A percentile compares a stretch with the other conserved stretches of the same genome.
These are phyloP conservation scores for Latheticus oryzae DNA, from an alignment of 2,888 invertebrate species.

Conservation along the genomic window DNA sequence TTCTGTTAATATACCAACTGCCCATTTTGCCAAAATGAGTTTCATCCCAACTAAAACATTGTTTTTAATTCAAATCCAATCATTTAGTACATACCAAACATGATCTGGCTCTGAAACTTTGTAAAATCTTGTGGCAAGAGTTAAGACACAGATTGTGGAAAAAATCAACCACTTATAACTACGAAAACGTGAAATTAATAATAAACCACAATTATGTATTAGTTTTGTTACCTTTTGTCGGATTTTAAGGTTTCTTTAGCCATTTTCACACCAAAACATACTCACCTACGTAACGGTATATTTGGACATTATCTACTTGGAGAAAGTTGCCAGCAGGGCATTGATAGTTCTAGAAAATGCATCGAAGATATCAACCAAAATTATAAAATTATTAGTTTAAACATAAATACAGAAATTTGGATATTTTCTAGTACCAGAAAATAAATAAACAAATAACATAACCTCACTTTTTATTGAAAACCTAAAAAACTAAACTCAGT, in stretches of 20 bases:
- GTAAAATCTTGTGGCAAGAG: constrained; percentile 84
- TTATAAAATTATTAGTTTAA: too few relatives aligned
- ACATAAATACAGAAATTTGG: too few relatives aligned
- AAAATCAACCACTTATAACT: constrained; percentile 77
- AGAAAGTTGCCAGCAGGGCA: constrained; percentile 35
- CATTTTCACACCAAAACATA: constrained; percentile 17
- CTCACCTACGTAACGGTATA: constrained; percentile 28
- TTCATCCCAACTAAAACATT: constrained; percentile 89
- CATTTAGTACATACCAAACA: constrained; percentile 80
- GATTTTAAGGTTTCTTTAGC: constrained; percentile 1
- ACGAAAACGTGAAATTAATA: too few relatives aligned
- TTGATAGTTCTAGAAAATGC: too few relatives aligned
- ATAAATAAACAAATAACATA: too few relatives aligned
- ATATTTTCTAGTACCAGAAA: too few relatives aligned
- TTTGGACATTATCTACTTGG: constrained; percentile 8
- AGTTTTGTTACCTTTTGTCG: constrained; percentile 24
- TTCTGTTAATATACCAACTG: constrained; percentile 97
- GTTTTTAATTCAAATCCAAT: constrained; percentile 24
- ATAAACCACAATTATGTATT: constrained; percentile 6
- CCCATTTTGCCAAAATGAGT: constrained; percentile 99
- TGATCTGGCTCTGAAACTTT: constrained; percentile 93
- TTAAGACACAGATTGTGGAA: constrained; percentile 72
- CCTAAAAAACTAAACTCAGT: too few relatives aligned
- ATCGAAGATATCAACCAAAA: too few relatives aligned
- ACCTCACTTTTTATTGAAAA: too few relatives aligned